Conservation (phyloP, 2,797 vertebrate genomes). For the Chelon labrosus region DNA sequence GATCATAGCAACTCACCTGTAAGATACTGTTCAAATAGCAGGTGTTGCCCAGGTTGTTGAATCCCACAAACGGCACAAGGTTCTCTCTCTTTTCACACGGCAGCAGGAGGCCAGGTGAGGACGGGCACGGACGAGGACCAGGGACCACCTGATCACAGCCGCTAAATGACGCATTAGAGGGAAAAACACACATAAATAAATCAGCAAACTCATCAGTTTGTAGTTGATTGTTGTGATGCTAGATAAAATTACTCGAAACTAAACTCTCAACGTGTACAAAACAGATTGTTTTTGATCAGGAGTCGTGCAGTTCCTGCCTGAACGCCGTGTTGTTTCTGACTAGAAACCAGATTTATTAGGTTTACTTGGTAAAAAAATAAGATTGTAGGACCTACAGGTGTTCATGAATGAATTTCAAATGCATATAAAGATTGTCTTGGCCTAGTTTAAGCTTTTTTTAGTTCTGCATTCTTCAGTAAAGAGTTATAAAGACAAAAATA, state of each 20-base stretch:
- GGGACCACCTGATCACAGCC: slow-evolving; percentile 91
- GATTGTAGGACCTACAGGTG: too few species aligned
- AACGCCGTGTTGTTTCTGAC: too few species aligned
- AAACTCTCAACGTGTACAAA: too few species aligned
- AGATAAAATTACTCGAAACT: too few species aligned
- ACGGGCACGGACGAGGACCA: slow-evolving; percentile 81
- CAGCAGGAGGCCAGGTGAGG: slow-evolving; percentile 76
- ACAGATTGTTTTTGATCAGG: too few species aligned
- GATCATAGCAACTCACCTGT: slow-evolving; percentile 84
- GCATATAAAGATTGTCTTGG: neutral
- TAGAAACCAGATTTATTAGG: too few species aligned
- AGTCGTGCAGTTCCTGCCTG: too few species aligned
- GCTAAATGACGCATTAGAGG: slow-evolving; percentile 27
- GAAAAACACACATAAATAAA: neutral
- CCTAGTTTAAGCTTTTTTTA: too few species aligned
- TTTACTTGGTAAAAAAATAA: too few species aligned
- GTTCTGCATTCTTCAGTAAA: too few species aligned
- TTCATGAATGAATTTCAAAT: neutral
- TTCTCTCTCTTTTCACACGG: slow-evolving; percentile 89
- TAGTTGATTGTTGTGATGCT: neutral
- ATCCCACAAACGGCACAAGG: slow-evolving; percentile 93
- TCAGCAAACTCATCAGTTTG: neutral
- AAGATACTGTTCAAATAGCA: slow-evolving; percentile 99
- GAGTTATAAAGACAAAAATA: too few species aligned
- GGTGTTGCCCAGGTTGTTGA: slow-evolving; percentile 98